Evolutionary conservation across 2,888 invertebrate species (phyloP).

Genomic region (Orthosia gracilis): DNA sequence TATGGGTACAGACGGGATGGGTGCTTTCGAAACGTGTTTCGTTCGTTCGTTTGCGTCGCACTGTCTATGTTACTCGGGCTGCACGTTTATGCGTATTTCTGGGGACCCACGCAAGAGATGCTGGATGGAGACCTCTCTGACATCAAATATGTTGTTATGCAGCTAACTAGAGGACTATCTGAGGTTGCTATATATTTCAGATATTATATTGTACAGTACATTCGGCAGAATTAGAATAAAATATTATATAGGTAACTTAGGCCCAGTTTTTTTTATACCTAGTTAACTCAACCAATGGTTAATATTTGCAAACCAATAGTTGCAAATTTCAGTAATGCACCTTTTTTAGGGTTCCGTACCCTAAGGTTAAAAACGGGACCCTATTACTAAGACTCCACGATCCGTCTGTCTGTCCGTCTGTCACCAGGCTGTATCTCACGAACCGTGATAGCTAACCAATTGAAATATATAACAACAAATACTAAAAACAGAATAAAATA

Average conservation of each 20-base stretch:
- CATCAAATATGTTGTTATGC: conserved; percentile 84
- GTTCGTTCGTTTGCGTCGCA: conserved; percentile 81
- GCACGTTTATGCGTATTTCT: conserved; percentile 82
- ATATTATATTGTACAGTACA: neutral
- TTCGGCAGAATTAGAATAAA: neutral
- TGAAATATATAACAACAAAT: too few relatives aligned
- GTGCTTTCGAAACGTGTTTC: conserved; percentile 76
- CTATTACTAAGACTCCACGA: too few relatives aligned
- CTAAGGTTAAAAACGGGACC: too few relatives aligned
- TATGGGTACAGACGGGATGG: conserved; percentile 69
- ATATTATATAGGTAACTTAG: neutral
- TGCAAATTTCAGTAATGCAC: too few relatives aligned
- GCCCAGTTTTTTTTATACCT: too few relatives aligned
- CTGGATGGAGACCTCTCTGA: conserved; percentile 82
- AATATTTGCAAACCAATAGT: too few relatives aligned
- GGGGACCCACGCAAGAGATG: conserved; percentile 74
- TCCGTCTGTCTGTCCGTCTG: too few relatives aligned
- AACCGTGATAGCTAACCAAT: too few relatives aligned
- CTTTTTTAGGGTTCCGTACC: too few relatives aligned
- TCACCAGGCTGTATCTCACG: too few relatives aligned
- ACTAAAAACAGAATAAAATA: too few relatives aligned
- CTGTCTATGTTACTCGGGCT: conserved; percentile 80
- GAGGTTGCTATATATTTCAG: conserved; percentile 73
- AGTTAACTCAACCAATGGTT: too few relatives aligned
- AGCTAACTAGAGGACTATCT: conserved; percentile 81